phyloP scores from a whole-genome alignment of 2,888 invertebrate genomes.

The Epicampocera succincta region DNA sequence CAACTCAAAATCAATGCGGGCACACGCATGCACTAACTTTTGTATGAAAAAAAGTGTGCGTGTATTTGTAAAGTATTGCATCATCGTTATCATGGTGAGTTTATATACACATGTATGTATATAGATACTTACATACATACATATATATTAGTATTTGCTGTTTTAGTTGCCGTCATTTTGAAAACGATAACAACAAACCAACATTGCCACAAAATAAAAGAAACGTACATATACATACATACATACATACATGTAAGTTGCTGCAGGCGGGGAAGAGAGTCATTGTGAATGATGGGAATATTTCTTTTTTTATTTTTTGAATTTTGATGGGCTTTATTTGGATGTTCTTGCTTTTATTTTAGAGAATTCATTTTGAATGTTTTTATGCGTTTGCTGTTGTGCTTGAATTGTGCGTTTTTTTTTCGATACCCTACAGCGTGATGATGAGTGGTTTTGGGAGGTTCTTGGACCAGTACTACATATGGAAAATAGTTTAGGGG shows the following conservation, averaged over 20 bases:
- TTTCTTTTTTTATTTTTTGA: slow-evolving; percentile 15
- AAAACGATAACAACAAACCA: slow-evolving; percentile 24
- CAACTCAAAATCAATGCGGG: too few relatives aligned
- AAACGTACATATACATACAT: slow-evolving; percentile 16
- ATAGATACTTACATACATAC: too few relatives aligned
- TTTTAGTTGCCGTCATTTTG: slow-evolving; percentile 30
- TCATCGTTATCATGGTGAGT: slow-evolving; percentile 51
- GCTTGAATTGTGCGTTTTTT: slow-evolving; percentile 42
- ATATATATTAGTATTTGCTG: slow-evolving; percentile 15
- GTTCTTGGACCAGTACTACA: too few relatives aligned
- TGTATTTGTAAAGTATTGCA: slow-evolving; percentile 49
- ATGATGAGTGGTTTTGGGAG: too few relatives aligned
- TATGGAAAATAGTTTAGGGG: too few relatives aligned
- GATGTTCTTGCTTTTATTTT: slow-evolving; percentile 35
- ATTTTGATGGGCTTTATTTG: slow-evolving; percentile 27
- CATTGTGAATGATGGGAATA: neutral
- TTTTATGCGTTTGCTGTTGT: slow-evolving; percentile 51
- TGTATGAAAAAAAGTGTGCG: neutral
- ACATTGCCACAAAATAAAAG: slow-evolving; percentile 14
- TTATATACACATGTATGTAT: too few relatives aligned
- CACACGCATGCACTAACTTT: too few relatives aligned
- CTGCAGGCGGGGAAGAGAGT: neutral
- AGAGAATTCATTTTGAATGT: slow-evolving; percentile 59
- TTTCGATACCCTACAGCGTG: neutral
- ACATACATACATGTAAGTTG: too few relatives aligned